These are phyloP conservation scores for Nerophis lumbriciformis DNA, from an alignment of 2,113 vertebrate species.

Conservation along the genomic window DNA sequence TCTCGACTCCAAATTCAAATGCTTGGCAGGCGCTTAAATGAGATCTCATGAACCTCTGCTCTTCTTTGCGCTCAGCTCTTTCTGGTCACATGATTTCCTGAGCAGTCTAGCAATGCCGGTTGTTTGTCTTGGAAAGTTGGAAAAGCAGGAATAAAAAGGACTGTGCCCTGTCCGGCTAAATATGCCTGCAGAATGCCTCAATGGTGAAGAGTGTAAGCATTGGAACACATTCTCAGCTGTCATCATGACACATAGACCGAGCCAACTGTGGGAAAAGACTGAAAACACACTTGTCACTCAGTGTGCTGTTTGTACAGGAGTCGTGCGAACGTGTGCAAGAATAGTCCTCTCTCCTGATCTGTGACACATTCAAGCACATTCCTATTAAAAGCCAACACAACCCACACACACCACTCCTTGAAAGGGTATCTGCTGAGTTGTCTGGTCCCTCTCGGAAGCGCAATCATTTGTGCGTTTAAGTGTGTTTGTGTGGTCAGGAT, in stretches of 20 bases:
- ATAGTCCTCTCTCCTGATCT: conserved; percentile 30
- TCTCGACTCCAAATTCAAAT: conserved; percentile 31
- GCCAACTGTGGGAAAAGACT: conserved; percentile 25
- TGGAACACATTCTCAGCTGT: conserved; percentile 13
- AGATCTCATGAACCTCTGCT: conserved; percentile 48
- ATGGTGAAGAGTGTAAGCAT: not conserved
- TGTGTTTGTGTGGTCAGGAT: conserved; percentile 64
- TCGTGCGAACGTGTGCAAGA: conserved; percentile 30
- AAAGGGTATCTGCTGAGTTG: conserved; percentile 31
- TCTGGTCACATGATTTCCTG: conserved; percentile 43
- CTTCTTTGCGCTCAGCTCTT: conserved; percentile 46
- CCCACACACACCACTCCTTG: conserved; percentile 24
- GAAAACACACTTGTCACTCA: conserved; percentile 55
- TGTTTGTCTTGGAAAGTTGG: conserved; percentile 46
- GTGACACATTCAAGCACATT: conserved; percentile 39
- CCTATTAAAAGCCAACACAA: conserved; percentile 24
- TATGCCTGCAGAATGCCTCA: not conserved
- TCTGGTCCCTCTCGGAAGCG: conserved; percentile 28
- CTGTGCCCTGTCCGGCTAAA: not conserved
- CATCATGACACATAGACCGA: conserved; percentile 18
- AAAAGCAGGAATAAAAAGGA: conserved; percentile 20
- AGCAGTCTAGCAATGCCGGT: conserved; percentile 25
- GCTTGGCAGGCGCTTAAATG: conserved; percentile 47
- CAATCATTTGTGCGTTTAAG: conserved; percentile 52
- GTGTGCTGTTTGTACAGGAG: conserved; percentile 49